Evolutionary conservation across 2,113 vertebrate genomes (phyloP).

Genomic region (Chaenocephalus aceratus): DNA sequence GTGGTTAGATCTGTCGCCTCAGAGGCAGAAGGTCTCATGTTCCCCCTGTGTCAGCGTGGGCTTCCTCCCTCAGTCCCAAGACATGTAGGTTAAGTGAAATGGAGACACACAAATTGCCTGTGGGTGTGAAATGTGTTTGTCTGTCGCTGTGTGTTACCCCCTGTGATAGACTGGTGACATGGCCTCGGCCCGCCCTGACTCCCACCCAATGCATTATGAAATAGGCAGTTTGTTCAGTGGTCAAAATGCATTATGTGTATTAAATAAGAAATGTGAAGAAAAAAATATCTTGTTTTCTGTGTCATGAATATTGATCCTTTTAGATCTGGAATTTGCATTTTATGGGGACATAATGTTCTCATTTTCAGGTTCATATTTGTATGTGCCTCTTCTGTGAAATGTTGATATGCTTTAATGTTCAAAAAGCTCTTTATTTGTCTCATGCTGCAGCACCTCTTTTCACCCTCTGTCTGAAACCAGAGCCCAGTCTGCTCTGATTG

Average conservation of each 20-base stretch:
- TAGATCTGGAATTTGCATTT: background rate
- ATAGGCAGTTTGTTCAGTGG: background rate
- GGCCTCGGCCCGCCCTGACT: background rate
- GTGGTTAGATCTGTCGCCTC: slow-evolving; percentile 50
- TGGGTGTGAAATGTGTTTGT: slow-evolving; percentile 37
- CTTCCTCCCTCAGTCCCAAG: slow-evolving; percentile 37
- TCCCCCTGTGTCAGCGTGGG: slow-evolving; percentile 23
- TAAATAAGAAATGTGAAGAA: background rate
- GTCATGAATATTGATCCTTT: background rate
- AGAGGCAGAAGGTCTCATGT: slow-evolving; percentile 37
- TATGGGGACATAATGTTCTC: no score
- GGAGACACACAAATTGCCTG: slow-evolving; percentile 51
- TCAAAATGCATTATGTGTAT: background rate
- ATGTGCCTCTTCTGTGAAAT: no score
- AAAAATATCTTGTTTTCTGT: background rate
- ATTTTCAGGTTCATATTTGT: no score
- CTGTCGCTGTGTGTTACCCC: slow-evolving; percentile 29
- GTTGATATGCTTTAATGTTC: no score
- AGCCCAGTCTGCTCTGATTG: no score
- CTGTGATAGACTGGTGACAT: slow-evolving; percentile 39
- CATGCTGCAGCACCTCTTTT: no score
- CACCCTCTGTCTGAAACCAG: no score
- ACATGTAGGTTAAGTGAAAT: slow-evolving; percentile 47
- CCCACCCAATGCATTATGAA: background rate
- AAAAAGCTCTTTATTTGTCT: no score